Evolutionary conservation across 1,140 invertebrate species (phyloP), one percentile per base, ranked within the genome.

Genomic region (Centruroides vittatus): DNA sequence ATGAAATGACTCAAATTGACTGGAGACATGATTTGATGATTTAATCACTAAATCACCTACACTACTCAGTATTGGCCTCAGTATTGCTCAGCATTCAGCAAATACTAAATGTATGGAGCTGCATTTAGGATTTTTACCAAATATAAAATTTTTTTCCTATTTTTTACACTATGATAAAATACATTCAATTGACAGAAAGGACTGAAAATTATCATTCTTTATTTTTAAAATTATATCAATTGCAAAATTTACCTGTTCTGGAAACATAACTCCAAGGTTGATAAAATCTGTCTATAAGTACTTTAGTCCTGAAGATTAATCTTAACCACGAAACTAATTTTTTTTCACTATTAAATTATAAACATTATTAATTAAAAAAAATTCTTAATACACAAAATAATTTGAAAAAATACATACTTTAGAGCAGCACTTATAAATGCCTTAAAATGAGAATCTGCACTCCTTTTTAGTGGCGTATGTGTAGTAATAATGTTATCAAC

Each of bases 361-460:
- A 65, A 56, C 4, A 50, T 62, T 23, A 23, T 23, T 48, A 64
- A 46, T 52, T n/a, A 59, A 53, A 23, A 47, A 58, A 41, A 51
- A 11, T 55, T 10, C 10, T 34, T 35, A 59, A 61, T 5, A 51
- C 46, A 53, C 60, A 48, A 52, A 23, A 23, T 23, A 23, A 23
- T 23, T 23, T 23, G 36, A 51, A 62, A 60, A 55, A 41, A 63
- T 57, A 80, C 85, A 83, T 75, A 92, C 88, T 99, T 99, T 34
- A 99, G 77, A 55, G 88, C 94, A 57, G 91, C 84, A 76, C 92
- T 98, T 55, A 99, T 82, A 73, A 99, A 96, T 23, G 95, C 94
- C 77, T 99, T 99, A 71, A 98, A 98, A 76, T 97, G 93, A 5
- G 94, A 89, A 78, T 99, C 94, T 66, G 84, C 86, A 70, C 89